Evolutionary conservation across 1,140 invertebrate genomes (phyloP).

Genomic region (Drosophila micromelanica): DNA sequence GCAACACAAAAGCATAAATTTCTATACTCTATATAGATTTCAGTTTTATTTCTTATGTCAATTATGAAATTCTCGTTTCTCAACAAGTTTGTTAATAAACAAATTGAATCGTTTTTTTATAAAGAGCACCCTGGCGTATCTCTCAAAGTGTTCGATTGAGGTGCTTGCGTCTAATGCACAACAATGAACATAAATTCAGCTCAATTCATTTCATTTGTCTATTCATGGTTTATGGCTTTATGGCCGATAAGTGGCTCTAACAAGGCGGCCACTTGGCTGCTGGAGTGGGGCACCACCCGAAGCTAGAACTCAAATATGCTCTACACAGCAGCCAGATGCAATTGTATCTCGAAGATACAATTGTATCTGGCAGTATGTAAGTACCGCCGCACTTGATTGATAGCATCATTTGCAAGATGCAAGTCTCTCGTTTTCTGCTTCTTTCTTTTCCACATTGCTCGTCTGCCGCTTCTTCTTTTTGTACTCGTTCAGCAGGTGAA

Average conservation of each 20-base stretch:
- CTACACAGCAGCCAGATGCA: constrained; percentile 33
- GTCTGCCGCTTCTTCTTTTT: constrained; percentile 12
- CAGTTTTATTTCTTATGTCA: too few species aligned
- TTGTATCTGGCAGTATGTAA: constrained; percentile 43
- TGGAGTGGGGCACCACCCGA: too few species aligned
- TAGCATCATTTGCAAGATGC: constrained; percentile 43
- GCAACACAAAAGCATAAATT: too few species aligned
- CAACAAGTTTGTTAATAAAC: too few species aligned
- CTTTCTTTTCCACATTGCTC: neutral
- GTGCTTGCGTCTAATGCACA: constrained; percentile 34
- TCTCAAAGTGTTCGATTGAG: constrained; percentile 10
- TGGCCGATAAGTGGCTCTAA: constrained; percentile 33
- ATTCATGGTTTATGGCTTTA: constrained; percentile 15
- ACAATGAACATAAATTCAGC: constrained; percentile 44
- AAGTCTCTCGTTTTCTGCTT: neutral
- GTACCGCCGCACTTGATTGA: constrained; percentile 48
- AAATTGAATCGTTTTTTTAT: neutral
- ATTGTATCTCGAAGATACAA: constrained; percentile 58
- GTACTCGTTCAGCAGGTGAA: neutral
- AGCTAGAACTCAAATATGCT: constrained; percentile 28
- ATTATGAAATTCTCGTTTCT: too few species aligned
- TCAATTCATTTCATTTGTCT: constrained; percentile 49
- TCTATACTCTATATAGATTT: too few species aligned
- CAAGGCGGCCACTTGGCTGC: constrained; percentile 46
- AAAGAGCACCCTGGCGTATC: too few species aligned